Conservation (phyloP, 2,113 vertebrate species). For the Prinia subflava region DNA sequence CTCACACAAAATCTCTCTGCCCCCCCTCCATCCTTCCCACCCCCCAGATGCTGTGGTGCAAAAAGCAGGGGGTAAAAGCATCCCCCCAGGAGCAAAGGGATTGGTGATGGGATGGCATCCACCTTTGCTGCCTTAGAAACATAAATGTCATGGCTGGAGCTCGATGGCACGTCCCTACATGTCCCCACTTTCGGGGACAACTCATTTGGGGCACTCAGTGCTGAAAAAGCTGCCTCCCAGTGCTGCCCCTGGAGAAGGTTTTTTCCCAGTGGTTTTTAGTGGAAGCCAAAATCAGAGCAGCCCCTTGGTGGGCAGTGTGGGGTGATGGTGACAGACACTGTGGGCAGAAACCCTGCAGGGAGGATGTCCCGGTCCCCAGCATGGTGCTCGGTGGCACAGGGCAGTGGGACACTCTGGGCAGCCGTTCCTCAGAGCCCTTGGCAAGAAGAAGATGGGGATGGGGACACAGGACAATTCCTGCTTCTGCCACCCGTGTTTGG, state of each 20-base stretch:
- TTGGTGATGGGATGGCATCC: neutral
- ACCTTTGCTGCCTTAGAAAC: neutral
- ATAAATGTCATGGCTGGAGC: neutral
- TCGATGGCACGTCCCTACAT: fast-evolving
- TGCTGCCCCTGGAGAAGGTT: neutral
- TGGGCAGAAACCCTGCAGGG: neutral
- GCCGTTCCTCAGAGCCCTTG: neutral
- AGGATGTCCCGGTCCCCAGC: fast-evolving
- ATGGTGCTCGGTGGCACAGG: fast-evolving
- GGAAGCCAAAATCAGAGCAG: neutral
- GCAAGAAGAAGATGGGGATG: neutral
- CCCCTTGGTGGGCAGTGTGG: neutral
- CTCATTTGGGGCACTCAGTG: neutral
- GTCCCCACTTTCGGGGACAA: neutral
- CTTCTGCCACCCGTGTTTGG: neutral
- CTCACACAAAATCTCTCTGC: neutral
- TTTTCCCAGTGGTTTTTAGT: neutral
- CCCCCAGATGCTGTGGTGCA: neutral
- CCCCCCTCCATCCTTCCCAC: neutral
- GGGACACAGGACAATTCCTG: neutral
- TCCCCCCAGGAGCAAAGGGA: neutral
- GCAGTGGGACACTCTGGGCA: fast-evolving
- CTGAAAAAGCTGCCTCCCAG: neutral
- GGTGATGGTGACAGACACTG: neutral
- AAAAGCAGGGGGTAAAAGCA: neutral